A percentile compares a stretch with the other conserved stretches of the same genome.
Conservation (phyloP, 2,113 vertebrate genomes). For the human (Homo sapiens) region DNA sequence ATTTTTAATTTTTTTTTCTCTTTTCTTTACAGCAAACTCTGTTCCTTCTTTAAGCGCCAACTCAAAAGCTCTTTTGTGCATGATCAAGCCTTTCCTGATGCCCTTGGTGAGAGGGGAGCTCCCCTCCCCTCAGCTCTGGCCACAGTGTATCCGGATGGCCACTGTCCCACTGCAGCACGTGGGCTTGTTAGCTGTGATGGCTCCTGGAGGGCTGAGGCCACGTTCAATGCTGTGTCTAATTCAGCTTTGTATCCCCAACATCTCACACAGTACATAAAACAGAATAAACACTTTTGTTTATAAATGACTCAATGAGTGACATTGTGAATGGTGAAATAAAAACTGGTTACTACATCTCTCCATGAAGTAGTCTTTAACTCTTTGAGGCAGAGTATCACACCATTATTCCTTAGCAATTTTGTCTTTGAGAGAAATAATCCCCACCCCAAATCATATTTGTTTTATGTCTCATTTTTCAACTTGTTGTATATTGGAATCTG, state of each 20-base stretch:
- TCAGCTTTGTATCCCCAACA: background rate
- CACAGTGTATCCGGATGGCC: fast-evolving
- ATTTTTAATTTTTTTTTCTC: background rate
- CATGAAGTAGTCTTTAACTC: background rate
- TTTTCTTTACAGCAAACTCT: background rate
- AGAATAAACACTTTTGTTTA: background rate
- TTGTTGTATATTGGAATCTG: background rate
- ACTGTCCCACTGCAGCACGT: background rate
- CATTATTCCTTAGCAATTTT: background rate
- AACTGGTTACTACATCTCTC: background rate
- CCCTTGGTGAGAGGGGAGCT: background rate
- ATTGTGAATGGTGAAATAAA: background rate
- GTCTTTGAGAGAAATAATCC: background rate
- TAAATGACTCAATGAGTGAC: background rate
- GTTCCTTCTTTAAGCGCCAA: background rate
- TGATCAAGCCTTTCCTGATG: background rate
- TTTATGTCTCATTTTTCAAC: background rate
- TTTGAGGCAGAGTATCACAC: background rate
- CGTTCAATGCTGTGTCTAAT: background rate
- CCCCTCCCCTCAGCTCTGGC: background rate
- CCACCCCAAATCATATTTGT: background rate
- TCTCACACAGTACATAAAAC: background rate
- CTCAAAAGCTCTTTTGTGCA: background rate
- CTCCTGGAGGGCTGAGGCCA: background rate
- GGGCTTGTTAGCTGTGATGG: background rate